A percentile compares a stretch with the other conserved stretches of the same genome.
phyloP scores from a whole-genome alignment of 2,797 vertebrate species.

The Megaceryle alcyon region DNA sequence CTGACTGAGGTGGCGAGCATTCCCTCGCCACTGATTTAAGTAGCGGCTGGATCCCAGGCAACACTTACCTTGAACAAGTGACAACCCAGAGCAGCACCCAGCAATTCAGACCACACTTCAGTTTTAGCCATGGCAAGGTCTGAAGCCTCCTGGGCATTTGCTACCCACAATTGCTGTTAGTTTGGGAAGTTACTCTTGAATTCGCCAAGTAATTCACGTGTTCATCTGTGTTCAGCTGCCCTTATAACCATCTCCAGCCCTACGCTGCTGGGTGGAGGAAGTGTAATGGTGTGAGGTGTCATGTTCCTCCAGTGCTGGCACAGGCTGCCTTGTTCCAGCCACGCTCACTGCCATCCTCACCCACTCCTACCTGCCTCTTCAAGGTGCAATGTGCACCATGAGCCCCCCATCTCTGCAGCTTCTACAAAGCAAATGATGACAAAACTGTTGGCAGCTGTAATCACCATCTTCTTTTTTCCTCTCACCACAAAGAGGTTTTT shows the following conservation, averaged over 20 bases:
- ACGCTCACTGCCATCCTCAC: accelerated
- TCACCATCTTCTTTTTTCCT: not conserved
- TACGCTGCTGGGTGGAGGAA: not conserved
- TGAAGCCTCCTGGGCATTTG: not conserved
- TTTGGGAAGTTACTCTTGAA: not conserved
- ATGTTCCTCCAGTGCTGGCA: not conserved
- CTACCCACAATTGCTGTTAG: accelerated
- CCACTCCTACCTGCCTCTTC: accelerated
- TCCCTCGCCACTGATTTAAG: accelerated
- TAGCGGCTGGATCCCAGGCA: not conserved
- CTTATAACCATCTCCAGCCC: accelerated
- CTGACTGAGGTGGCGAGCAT: not conserved
- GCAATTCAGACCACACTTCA: not conserved
- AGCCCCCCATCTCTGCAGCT: not conserved
- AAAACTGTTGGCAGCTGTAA: not conserved
- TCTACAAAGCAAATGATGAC: not conserved
- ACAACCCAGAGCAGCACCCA: not conserved
- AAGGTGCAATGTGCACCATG: accelerated
- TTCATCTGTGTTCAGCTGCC: not conserved
- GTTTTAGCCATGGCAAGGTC: not conserved
- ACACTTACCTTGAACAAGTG: not conserved
- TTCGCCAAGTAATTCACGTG: not conserved
- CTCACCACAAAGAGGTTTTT: slow-evolving; percentile 20
- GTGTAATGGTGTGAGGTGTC: accelerated
- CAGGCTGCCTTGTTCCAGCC: not conserved